Evolutionary conservation across 2,113 vertebrate species (phyloP).

Genomic region (Pomatorhinus ruficollis): DNA sequence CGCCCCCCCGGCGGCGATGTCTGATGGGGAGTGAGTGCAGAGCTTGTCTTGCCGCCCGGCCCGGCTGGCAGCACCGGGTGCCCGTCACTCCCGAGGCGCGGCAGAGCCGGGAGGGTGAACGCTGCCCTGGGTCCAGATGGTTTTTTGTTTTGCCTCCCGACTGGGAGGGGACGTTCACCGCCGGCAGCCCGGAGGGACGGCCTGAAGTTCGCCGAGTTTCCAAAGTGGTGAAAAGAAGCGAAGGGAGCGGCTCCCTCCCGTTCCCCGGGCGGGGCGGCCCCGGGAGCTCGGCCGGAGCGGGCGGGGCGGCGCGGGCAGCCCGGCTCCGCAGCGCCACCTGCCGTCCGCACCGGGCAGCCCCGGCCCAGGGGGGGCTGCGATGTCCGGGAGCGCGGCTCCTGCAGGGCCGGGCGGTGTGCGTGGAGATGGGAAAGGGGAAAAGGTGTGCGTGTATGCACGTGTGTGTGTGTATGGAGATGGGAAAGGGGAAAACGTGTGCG

Average conservation of each 20-base stretch:
- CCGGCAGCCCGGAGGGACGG: background rate
- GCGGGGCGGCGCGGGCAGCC: background rate
- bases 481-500: too few relatives aligned
- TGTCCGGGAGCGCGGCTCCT: too few relatives aligned
- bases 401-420: background rate
- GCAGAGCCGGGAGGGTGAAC: too few relatives aligned
- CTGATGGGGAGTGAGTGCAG: background rate
- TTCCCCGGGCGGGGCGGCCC: too few relatives aligned
- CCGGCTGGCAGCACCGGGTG: background rate
- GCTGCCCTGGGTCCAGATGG: background rate
- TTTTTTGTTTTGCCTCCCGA: background rate
- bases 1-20: background rate
- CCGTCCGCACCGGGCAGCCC: background rate
- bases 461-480: background rate
- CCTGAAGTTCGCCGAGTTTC: background rate
- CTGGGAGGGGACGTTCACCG: background rate
- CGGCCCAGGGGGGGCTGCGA: too few relatives aligned
- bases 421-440: background rate
- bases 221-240: fast-evolving
- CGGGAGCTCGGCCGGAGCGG: background rate
- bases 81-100: background rate
- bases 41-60: background rate
- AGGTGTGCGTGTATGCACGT: too few relatives aligned
- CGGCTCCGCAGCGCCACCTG: slow-evolving; percentile 19
- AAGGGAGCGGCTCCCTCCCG: fast-evolving